Percentiles rank a stretch among this genome's conserved stretches.
Evolutionary conservation across 2,113 vertebrate species (phyloP).

Genomic region (Amphilophus citrinellus): DNA sequence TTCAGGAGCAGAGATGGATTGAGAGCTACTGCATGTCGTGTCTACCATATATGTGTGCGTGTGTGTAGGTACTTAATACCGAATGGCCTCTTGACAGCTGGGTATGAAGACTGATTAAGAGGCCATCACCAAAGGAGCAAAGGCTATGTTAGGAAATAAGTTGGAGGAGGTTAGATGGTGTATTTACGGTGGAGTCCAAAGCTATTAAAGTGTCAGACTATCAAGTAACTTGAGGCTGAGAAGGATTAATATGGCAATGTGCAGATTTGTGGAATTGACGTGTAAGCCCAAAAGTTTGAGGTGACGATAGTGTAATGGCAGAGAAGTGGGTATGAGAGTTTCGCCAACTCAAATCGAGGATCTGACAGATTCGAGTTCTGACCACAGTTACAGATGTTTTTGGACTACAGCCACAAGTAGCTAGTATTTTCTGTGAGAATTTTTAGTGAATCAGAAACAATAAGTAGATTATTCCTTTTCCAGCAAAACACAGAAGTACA

Average conservation of each 20-base stretch:
- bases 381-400: slow-evolving; percentile 34
- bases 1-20: not conserved
- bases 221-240: slow-evolving; percentile 58
- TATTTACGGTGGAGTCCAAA: slow-evolving; percentile 51
- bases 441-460: not conserved
- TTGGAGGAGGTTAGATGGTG: slow-evolving; percentile 38
- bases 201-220: slow-evolving; percentile 66
- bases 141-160: slow-evolving; percentile 54
- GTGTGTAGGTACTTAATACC: not conserved
- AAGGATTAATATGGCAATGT: slow-evolving; percentile 58
- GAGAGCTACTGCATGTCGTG: not conserved
- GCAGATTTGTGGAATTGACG: slow-evolving; percentile 54
- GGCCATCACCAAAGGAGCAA: slow-evolving; percentile 34
- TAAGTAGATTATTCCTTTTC: not conserved
- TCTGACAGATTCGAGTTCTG: slow-evolving; percentile 45
- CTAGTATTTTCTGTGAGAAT: not conserved
- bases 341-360: slow-evolving; percentile 41
- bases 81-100: slow-evolving; percentile 49
- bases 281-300: slow-evolving; percentile 45
- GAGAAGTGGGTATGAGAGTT: slow-evolving; percentile 37
- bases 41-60: not conserved
- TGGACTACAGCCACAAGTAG: slow-evolving; percentile 9
- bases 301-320: slow-evolving; percentile 57
- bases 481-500: not conserved
- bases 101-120: slow-evolving; percentile 28